A percentile compares a stretch with the other conserved stretches of the same genome.
These are phyloP conservation scores for Muntiacus reevesi DNA, from an alignment of 2,113 vertebrate species.

Conservation along the genomic window DNA sequence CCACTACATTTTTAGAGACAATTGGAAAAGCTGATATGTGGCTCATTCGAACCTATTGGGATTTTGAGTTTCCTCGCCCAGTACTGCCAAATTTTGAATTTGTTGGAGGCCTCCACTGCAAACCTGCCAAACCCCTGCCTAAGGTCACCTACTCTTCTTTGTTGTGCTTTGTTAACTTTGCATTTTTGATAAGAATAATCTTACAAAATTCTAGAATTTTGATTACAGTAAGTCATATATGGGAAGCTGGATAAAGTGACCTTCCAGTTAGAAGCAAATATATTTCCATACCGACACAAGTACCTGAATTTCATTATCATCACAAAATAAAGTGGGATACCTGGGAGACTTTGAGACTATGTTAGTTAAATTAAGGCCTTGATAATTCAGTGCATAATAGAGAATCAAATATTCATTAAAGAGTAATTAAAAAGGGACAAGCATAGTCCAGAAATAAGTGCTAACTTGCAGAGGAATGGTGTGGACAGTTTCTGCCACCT, in stretches of 20 bases:
- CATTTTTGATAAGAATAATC: neutral
- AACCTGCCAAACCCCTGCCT: slow-evolving; percentile 85
- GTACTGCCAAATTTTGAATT: slow-evolving; percentile 89
- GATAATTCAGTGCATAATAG: neutral
- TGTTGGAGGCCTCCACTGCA: slow-evolving; percentile 5
- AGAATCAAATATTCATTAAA: neutral
- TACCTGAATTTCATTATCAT: neutral
- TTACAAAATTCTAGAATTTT: neutral
- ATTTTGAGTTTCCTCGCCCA: slow-evolving; percentile 89
- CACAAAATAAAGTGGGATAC: neutral
- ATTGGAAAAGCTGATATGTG: slow-evolving; percentile 83
- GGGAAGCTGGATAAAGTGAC: neutral
- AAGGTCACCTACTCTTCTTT: neutral
- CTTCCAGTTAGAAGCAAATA: neutral
- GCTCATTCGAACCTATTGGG: slow-evolving; percentile 85
- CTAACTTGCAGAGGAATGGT: neutral
- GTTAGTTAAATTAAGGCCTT: neutral
- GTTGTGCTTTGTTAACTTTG: neutral
- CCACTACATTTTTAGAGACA: slow-evolving; percentile 82
- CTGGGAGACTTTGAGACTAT: neutral
- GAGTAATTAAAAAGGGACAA: neutral
- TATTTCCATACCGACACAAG: neutral
- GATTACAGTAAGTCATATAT: neutral
- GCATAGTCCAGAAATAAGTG: neutral
- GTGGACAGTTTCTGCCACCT: neutral